These are phyloP conservation scores for Chirona hameri DNA, from an alignment of 2,888 invertebrate genomes.

Conservation along the genomic window DNA sequence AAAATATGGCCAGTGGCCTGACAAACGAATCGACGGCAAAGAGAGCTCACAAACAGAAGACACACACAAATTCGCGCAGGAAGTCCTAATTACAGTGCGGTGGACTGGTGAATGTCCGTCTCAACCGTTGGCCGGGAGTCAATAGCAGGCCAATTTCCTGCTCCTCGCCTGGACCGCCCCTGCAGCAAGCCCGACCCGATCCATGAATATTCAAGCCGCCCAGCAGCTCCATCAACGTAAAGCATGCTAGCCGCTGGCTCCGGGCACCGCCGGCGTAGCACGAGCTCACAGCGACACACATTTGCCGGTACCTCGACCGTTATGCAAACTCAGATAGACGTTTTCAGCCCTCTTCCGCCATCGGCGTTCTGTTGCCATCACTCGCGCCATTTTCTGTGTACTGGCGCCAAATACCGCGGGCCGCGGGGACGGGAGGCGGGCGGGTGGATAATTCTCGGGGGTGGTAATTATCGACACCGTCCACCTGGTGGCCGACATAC, in stretches of 20 bases:
- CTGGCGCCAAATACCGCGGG: too few relatives aligned
- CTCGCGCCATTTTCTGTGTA: not conserved
- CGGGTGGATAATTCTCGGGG: too few relatives aligned
- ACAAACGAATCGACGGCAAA: too few relatives aligned
- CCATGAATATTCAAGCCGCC: not conserved
- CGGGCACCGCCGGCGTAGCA: too few relatives aligned
- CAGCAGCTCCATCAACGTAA: not conserved
- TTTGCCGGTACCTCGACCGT: not conserved
- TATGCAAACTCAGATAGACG: not conserved
- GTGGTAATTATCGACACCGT: not conserved
- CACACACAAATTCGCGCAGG: too few relatives aligned
- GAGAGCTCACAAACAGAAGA: too few relatives aligned
- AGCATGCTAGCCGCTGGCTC: too few relatives aligned
- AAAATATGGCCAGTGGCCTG: too few relatives aligned
- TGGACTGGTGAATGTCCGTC: too few relatives aligned
- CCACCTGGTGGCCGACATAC: not conserved
- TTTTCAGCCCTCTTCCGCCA: not conserved
- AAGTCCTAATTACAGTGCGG: too few relatives aligned
- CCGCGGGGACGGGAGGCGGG: too few relatives aligned
- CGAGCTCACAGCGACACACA: too few relatives aligned
- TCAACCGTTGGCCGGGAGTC: not conserved
- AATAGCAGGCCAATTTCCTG: slow-evolving; percentile 43
- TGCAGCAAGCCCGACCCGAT: not conserved
- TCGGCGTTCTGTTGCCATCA: not conserved
- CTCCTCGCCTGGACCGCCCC: slow-evolving; percentile 45